Base-by-base conservation (phyloP, 2,113 vertebrate genomes). In the Phyllostomus hastatus region DNA sequence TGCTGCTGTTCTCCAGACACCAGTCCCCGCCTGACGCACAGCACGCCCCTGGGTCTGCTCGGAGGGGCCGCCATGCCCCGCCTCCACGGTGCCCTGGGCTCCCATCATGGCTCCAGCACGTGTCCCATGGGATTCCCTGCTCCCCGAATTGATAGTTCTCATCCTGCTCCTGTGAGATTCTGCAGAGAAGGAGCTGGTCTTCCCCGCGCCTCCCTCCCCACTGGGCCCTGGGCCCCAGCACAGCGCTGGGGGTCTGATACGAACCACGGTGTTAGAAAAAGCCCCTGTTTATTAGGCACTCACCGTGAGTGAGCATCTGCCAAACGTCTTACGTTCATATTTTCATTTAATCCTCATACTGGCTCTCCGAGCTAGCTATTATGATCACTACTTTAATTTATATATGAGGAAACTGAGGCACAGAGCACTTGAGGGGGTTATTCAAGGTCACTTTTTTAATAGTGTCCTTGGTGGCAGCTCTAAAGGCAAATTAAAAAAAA, bases 61-160 rank as follows among this genome's bases (percentile, higher is more conserved):
- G 14, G 28, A 12, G 4, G 41, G 20, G 19, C 50, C 2, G 1
- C 31, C 1, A 0, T 16, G 48, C 12, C 9, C 12, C 28, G 5
- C 35, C 24, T 79, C 61, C 4, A 1, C 19, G 59, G 19, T 6
- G 28, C 10, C 35, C 52, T 38, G 16, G 46, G 43, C 31, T 54
- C 46, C 52, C 73, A 4, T 61, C 15, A 0, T 6, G 2, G 4
- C 4, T 16, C 3, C 0, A 16, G 38, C 26, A 0, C 8, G n/a
- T 43, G 43, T 73, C 73, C 1, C 9, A 0, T 2, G 72, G 72
- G 16, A 10, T 17, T 64, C 54, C n/a, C 54, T 33, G 52, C 17
- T 52, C 54, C 14, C 22, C 17, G 4, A 7, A 10, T 70, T 59
- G 9, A 1, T 33, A 17, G 5, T 31, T 52, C 66, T 57, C 54